Evolutionary conservation across 1,140 invertebrate genomes (phyloP), one percentile per base, ranked within the genome.

Genomic region (Orchesella cincta): DNA sequence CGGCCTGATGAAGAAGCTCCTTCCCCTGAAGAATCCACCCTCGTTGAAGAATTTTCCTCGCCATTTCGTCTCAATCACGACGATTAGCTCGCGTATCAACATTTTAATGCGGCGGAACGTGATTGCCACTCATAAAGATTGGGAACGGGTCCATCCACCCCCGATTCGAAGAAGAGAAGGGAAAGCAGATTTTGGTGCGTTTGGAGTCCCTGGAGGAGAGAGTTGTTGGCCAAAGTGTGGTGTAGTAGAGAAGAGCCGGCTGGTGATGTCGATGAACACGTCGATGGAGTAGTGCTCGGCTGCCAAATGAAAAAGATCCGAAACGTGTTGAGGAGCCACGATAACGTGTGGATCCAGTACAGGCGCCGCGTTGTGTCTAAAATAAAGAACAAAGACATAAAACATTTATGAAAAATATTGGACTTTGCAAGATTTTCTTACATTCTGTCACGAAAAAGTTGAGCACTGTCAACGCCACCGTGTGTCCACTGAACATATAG

Each of bases 371-470:
- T 94, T 23, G 97, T 98, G 89, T 99, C 97, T 71, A 71, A 31
- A 71, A 33, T 71, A 18, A 8, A 71, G 26, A 57, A 57, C n/a
- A n/a, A n/a, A n/a, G n/a, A n/a, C n/a, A n/a, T n/a, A 46, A 46
- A 20, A 46, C 20, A 12, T 46, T 46, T 23, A 23, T 5, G 5
- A 14, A 64, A 23, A 26, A 8, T 31, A 26, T 31, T 31, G 14
- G 8, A 14, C 23, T 31, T 14, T 64, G n/a, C 14, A 26, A 64
- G n/a, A n/a, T n/a, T 73, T 92, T 92, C 94, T 93, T 89, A 99
- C 97, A 99, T 91, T 99, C 98, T 20, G 97, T 99, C 78, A 99
- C 98, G 86, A 99, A 99, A 88, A 99, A 98, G 86, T 99, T 99
- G 71, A 99, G 90, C 87, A 99, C 91, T 12, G 98, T 99, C 33